A percentile compares a stretch with the other conserved stretches of the same genome.
phyloP scores from a whole-genome alignment of 2,113 vertebrate species.

The Corythoichthys haematopterus region DNA sequence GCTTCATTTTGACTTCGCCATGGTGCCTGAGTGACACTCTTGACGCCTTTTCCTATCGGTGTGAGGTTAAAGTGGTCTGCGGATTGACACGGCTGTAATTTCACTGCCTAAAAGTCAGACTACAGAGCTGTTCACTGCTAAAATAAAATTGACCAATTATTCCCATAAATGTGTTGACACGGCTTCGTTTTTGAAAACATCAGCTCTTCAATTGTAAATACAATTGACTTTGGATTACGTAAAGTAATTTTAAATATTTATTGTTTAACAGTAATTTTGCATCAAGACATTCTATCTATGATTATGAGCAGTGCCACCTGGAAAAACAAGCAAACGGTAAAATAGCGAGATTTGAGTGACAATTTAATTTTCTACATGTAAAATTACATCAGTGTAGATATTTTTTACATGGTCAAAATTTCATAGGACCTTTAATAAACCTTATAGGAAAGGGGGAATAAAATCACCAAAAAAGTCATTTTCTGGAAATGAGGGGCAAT shows the following conservation, averaged over 20 bases:
- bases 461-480: not conserved
- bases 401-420: no score
- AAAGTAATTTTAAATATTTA: not conserved
- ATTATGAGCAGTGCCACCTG: no score
- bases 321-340: no score
- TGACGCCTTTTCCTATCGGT: not conserved
- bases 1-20: not conserved
- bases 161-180: not conserved
- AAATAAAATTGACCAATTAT: conserved; percentile 3
- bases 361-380: no score
- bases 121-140: not conserved
- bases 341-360: no score
- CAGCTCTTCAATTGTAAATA: not conserved
- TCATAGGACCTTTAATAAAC: no score
- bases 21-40: not conserved
- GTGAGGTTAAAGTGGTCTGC: not conserved
- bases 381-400: no score
- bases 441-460: no score
- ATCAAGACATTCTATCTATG: not conserved
- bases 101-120: not conserved
- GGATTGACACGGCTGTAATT: conserved; percentile 2
- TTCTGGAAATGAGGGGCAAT: not conserved
- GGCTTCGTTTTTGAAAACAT: not conserved
- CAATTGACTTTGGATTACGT: not conserved
- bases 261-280: not conserved